Base-by-base conservation (phyloP, 1,140 invertebrate genomes). In the Calephelis virginiensis region DNA sequence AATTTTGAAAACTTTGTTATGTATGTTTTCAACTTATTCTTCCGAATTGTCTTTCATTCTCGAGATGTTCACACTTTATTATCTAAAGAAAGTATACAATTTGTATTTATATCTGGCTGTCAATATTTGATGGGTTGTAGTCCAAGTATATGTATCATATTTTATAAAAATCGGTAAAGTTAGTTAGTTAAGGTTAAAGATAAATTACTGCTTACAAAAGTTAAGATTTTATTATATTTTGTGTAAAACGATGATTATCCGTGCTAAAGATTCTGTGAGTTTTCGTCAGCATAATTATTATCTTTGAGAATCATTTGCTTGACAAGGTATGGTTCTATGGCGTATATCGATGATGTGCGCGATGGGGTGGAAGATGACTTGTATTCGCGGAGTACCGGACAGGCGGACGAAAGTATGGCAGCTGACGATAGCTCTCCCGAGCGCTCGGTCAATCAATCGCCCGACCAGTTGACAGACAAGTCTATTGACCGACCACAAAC, bases 271-370 rank as follows among this genome's bases (percentile, higher is more conserved):
- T 48, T 1, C 47, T 5, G 47, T 11, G 3, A 11, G 48, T 12
- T 50, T 7, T 11, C 48, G 6, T 14, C 12, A 13, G 6, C 8
- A 43, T 43, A 43, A 43, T 8, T 43, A 53, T 53, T 17, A 13
- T 13, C 50, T 14, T 13, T 28, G 13, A 53, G 14, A 40, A 14
- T 14, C 61, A 40, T 46, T 62, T 62, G 61, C 46, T 46, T 62
- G 46, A 46, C 43, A 64, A 64, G 62, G 62, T 88, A 83, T 66
- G 74, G 75, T 50, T 78, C 81, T 10, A 80, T 89, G 79, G 73
- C 83, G 66, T 89, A 70, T 69, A 89, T 89, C 62, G 86, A 89
- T 76, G 85, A 89, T 74, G 75, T 85, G 10, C 63, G 76, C 8
- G 78, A 78, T 11, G 83, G 78, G 13, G 77, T 77, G 11, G 86